Evolutionary conservation across 2,113 vertebrate genomes (phyloP).

Genomic region (Aix galericulata): DNA sequence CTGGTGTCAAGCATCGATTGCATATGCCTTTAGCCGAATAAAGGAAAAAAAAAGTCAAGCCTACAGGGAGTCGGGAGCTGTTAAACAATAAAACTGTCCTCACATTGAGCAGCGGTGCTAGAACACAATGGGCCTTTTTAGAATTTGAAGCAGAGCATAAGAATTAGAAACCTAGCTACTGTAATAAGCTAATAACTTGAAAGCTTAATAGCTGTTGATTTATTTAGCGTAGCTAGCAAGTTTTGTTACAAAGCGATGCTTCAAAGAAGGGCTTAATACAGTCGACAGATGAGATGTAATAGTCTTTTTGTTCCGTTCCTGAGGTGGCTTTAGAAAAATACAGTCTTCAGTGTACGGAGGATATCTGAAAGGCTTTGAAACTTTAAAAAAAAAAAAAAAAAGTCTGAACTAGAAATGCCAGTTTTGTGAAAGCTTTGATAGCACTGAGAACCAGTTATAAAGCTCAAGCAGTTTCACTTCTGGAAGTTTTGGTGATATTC

Average conservation of each 20-base stretch:
- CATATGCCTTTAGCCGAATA: neutral
- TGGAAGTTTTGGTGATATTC: neutral
- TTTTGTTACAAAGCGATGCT: slow-evolving; percentile 21
- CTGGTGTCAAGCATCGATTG: slow-evolving; percentile 8
- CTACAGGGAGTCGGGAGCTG: neutral
- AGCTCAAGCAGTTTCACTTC: neutral
- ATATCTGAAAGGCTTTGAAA: slow-evolving; percentile 17
- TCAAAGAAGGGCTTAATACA: slow-evolving; percentile 32
- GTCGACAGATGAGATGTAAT: neutral
- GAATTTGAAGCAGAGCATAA: neutral
- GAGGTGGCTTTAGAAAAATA: neutral
- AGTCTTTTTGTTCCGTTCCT: neutral
- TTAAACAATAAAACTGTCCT: slow-evolving; percentile 35
- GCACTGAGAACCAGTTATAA: neutral
- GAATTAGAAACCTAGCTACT: neutral
- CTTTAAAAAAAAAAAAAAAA: neutral
- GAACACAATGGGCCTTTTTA: neutral
- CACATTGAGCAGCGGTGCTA: neutral
- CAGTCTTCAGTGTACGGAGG: neutral
- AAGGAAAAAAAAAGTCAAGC: neutral
- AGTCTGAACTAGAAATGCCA: slow-evolving; percentile 5
- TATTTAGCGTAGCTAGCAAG: slow-evolving; percentile 29
- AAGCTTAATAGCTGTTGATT: slow-evolving; percentile 43
- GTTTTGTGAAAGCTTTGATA: slow-evolving; percentile 8
- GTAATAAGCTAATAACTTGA: slow-evolving; percentile 33